Conservation (phyloP, 2,797 vertebrate species). For the Amniataba percoides region DNA sequence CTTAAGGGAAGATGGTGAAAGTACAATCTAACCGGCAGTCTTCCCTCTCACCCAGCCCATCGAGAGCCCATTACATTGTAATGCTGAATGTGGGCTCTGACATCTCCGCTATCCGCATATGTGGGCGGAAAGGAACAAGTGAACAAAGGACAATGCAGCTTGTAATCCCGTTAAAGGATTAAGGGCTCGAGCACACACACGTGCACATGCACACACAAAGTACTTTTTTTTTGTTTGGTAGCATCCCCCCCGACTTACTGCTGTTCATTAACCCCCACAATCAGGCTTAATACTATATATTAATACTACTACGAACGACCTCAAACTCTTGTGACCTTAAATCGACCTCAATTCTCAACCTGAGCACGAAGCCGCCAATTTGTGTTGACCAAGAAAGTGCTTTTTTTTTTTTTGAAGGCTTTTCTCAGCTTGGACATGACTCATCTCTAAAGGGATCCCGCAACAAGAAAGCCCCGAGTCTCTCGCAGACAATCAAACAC, state of each 20-base stretch:
- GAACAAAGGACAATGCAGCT: conserved; percentile 79
- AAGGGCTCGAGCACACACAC: conserved; percentile 56
- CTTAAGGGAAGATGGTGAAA: conserved; percentile 27
- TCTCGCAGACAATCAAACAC: conserved; percentile 8
- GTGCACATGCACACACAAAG: conserved; percentile 32
- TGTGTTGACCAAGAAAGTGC: conserved; percentile 11
- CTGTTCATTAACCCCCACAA: conserved; percentile 66
- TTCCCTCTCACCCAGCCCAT: conserved; percentile 37
- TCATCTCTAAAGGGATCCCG: conserved; percentile 32
- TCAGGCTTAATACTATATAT: conserved; percentile 52
- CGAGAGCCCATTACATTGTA: conserved; percentile 64
- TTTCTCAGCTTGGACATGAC: conserved; percentile 34
- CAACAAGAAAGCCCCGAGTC: conserved; percentile 4
- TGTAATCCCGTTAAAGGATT: conserved; percentile 86
- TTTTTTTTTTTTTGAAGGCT: conserved; percentile 4
- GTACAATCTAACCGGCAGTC: conserved; percentile 29
- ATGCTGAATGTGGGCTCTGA: conserved; percentile 71
- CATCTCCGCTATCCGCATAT: conserved; percentile 61
- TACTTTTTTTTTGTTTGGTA: conserved; percentile 61
- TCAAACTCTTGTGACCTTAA: conserved; percentile 35
- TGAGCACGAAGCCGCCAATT: not conserved
- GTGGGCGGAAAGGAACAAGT: conserved; percentile 75
- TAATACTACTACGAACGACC: conserved; percentile 39
- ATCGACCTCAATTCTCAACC: conserved; percentile 38
- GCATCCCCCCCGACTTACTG: conserved; percentile 59